Evolutionary conservation across 2,888 invertebrate genomes (phyloP).

Genomic region (Drosophila niveifrons): DNA sequence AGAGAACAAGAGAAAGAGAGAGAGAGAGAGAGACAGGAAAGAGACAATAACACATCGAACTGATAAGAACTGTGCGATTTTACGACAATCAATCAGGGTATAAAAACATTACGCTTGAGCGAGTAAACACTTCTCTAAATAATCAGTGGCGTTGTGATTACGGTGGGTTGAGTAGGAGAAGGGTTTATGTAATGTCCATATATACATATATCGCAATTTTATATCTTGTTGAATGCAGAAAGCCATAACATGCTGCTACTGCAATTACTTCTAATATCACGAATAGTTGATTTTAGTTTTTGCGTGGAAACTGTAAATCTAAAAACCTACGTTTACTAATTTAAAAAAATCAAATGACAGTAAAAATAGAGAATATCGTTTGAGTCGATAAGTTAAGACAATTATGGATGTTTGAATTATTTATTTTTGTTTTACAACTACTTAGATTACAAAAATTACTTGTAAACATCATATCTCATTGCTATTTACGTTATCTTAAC

Average conservation of each 20-base stretch:
- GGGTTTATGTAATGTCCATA: neutral
- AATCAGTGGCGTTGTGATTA: slow-evolving; percentile 28
- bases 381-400: no score
- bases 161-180: neutral
- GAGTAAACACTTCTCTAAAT: slow-evolving; percentile 52
- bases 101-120: slow-evolving; percentile 45
- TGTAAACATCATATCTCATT: no score
- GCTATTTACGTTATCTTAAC: no score
- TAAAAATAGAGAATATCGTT: no score
- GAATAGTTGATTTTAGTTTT: no score
- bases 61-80: slow-evolving; percentile 51
- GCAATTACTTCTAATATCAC: no score
- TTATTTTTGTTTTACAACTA: no score
- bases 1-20: slow-evolving; percentile 4
- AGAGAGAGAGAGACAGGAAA: slow-evolving; percentile 10
- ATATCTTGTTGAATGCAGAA: neutral
- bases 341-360: no score
- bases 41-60: slow-evolving; percentile 25
- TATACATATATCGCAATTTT: neutral
- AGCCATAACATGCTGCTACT: neutral
- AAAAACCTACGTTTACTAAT: no score
- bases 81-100: slow-evolving; percentile 56
- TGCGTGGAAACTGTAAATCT: no score
- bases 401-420: no score
- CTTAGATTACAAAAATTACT: no score